These are phyloP conservation scores for Sminthurinus aureus DNA, from an alignment of 2,888 invertebrate genomes.

Conservation along the genomic window DNA sequence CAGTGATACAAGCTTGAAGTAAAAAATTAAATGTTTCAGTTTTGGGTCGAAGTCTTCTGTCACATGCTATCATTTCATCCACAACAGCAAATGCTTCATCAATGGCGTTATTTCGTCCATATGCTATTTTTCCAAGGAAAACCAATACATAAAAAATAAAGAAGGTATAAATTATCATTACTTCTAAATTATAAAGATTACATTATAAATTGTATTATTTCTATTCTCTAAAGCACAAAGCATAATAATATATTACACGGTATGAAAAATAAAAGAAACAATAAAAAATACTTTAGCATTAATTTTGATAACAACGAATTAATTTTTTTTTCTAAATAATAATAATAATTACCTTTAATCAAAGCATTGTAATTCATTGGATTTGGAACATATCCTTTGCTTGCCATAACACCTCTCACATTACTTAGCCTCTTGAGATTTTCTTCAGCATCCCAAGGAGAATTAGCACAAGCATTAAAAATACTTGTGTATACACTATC, in stretches of 20 bases:
- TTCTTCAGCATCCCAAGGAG: slow-evolving; percentile 71
- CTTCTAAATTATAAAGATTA: neutral
- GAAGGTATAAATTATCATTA: neutral
- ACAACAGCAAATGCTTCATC: slow-evolving; percentile 79
- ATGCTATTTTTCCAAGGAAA: slow-evolving; percentile 67
- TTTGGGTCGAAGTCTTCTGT: slow-evolving; percentile 69
- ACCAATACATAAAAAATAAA: neutral
- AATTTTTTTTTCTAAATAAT: neutral
- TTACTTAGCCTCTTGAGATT: slow-evolving; percentile 74
- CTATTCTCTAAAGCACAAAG: neutral
- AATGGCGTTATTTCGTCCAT: slow-evolving; percentile 82
- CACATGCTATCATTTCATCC: slow-evolving; percentile 76
- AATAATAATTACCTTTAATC: slow-evolving; percentile 71
- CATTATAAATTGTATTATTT: neutral
- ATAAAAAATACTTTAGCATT: too few relatives aligned
- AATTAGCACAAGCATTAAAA: slow-evolving; percentile 88
- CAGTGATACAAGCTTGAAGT: slow-evolving; percentile 82
- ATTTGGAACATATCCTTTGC: slow-evolving; percentile 75
- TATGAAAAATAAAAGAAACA: too few relatives aligned
- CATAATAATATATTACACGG: neutral
- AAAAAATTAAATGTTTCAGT: slow-evolving; percentile 79
- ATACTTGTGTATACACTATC: slow-evolving; percentile 82
- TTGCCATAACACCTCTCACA: slow-evolving; percentile 73
- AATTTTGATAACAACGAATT: too few relatives aligned
- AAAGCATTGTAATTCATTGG: slow-evolving; percentile 83